These are phyloP conservation scores for Lithosia quadra DNA, from an alignment of 2,888 invertebrate species.

Conservation along the genomic window DNA sequence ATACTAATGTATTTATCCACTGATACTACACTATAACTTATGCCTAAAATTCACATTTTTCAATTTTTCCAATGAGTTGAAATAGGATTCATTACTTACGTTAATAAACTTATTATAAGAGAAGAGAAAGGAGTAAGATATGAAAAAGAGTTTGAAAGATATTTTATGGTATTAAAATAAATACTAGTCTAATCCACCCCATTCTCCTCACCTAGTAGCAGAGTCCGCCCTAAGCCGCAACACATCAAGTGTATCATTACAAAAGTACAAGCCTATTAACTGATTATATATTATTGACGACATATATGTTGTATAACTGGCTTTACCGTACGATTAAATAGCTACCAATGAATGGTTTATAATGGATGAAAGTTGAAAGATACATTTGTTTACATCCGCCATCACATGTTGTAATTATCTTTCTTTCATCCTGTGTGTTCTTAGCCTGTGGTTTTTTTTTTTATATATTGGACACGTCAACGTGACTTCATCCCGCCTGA, in stretches of 20 bases:
- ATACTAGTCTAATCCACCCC: constrained; percentile 38
- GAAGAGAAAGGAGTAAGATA: too few species aligned
- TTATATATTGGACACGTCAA: too few species aligned
- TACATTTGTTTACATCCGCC: constrained; percentile 17
- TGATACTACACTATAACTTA: too few species aligned
- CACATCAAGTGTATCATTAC: constrained; percentile 78
- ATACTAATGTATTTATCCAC: too few species aligned
- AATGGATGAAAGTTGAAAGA: constrained; percentile 18
- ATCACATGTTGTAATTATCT: background rate
- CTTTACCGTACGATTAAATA: constrained; percentile 33
- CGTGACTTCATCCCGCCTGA: too few species aligned
- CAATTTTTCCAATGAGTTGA: background rate
- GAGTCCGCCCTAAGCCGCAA: constrained; percentile 70
- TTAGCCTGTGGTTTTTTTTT: background rate
- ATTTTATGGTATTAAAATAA: too few species aligned
- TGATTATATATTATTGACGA: constrained; percentile 77
- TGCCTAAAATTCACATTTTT: background rate
- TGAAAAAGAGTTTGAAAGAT: background rate
- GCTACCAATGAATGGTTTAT: constrained; percentile 7
- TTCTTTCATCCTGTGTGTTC: background rate
- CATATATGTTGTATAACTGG: constrained; percentile 64
- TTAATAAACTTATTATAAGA: background rate
- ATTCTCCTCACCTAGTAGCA: constrained; percentile 56
- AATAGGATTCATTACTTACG: background rate
- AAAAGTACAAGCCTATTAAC: constrained; percentile 77